These are phyloP conservation scores for Oncorhynchus keta DNA, from an alignment of 2,113 vertebrate species.

Conservation along the genomic window DNA sequence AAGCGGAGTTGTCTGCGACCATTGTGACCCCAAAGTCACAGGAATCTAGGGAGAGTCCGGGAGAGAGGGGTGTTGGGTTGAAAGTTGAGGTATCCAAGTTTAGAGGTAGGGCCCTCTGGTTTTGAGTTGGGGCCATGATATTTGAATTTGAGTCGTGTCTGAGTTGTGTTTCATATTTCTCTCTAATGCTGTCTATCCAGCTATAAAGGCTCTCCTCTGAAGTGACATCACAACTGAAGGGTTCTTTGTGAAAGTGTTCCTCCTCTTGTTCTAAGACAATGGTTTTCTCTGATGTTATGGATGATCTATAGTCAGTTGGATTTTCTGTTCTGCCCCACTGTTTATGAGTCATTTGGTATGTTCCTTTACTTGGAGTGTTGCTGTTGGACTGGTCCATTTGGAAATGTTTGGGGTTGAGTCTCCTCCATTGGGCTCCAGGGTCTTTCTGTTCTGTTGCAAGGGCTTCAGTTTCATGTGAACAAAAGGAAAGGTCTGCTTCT, in stretches of 20 bases:
- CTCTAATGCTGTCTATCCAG: slow-evolving; percentile 26
- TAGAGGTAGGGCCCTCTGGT: neutral
- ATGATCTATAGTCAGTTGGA: slow-evolving; percentile 6
- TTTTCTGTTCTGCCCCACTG: slow-evolving; percentile 4
- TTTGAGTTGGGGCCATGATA: slow-evolving; percentile 1
- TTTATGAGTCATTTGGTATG: neutral
- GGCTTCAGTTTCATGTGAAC: slow-evolving; percentile 22
- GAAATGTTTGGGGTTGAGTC: slow-evolving; percentile 15
- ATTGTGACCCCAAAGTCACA: slow-evolving; percentile 62
- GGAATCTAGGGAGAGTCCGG: slow-evolving; percentile 56
- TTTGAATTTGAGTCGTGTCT: slow-evolving; percentile 17
- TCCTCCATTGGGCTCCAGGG: slow-evolving; percentile 28
- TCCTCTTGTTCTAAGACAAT: neutral
- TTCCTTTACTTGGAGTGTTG: slow-evolving; percentile 16
- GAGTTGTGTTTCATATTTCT: slow-evolving; percentile 8
- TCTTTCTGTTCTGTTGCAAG: slow-evolving; percentile 36
- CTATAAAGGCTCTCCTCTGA: slow-evolving; percentile 28
- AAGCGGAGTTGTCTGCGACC: slow-evolving; percentile 38
- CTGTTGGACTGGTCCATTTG: neutral
- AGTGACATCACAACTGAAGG: slow-evolving; percentile 11
- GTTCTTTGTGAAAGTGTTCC: slow-evolving; percentile 22
- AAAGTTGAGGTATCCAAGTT: slow-evolving; percentile 5
- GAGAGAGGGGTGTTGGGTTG: slow-evolving; percentile 36
- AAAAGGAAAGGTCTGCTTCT: neutral
- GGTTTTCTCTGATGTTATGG: slow-evolving; percentile 12